Conservation (phyloP, 2,888 invertebrate genomes). For the Ametastegia equiseti region DNA sequence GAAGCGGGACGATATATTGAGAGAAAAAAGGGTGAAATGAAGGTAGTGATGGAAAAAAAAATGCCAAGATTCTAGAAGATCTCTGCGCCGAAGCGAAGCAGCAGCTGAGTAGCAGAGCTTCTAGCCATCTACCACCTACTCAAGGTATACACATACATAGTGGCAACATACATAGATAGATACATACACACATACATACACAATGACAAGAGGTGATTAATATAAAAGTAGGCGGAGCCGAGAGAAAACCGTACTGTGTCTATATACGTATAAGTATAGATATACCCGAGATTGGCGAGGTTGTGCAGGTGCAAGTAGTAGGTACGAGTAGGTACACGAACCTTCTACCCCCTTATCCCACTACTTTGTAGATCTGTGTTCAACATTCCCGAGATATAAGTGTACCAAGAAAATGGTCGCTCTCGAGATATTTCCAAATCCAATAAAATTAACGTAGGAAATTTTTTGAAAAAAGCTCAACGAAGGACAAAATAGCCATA, state of each 20-base stretch:
- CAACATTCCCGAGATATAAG: no score
- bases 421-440: no score
- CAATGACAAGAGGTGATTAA: conserved; percentile 74
- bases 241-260: conserved; percentile 8
- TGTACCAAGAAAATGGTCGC: no score
- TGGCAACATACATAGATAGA: background rate
- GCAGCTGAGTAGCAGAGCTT: background rate
- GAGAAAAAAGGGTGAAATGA: no score
- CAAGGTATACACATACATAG: background rate
- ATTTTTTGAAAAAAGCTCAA: no score
- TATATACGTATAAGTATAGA: background rate
- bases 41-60: no score
- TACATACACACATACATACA: background rate
- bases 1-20: no score
- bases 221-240: conserved; percentile 75
- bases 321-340: background rate
- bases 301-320: background rate
- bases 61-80: background rate
- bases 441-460: no score
- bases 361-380: background rate
- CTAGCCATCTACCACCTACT: background rate
- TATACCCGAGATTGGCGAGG: no score
- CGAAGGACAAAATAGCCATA: no score
- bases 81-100: conserved; percentile 19
- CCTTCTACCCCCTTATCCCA: background rate